Percentiles rank a stretch among this genome's conserved stretches.
These are phyloP conservation scores for Caerostris extrusa DNA, from an alignment of 1,140 invertebrate species.

Conservation along the genomic window DNA sequence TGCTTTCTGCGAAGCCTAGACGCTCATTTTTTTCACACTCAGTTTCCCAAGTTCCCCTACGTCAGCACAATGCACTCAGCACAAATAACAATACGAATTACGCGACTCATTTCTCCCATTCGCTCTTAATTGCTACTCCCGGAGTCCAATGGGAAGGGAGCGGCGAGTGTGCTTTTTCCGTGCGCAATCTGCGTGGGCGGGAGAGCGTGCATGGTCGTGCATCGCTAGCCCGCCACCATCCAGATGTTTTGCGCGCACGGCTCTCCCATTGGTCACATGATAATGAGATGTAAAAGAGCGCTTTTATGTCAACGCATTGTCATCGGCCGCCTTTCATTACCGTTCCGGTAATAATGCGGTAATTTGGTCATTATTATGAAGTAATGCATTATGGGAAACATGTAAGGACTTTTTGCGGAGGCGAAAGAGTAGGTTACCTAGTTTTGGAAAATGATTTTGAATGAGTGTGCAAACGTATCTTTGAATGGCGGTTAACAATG, in stretches of 20 bases:
- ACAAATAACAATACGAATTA: constrained; percentile 50
- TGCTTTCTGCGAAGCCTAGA: no score
- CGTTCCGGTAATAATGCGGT: background rate
- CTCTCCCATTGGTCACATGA: constrained; percentile 34
- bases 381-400: background rate
- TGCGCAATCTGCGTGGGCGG: constrained; percentile 60
- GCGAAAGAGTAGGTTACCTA: background rate
- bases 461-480: background rate
- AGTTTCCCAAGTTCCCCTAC: background rate
- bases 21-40: background rate
- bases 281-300: constrained; percentile 60
- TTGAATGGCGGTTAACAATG: background rate
- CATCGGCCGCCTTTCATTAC: background rate
- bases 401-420: background rate
- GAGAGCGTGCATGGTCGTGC: constrained; percentile 39
- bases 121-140: background rate
- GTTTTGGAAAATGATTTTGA: background rate
- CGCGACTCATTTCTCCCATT: constrained; percentile 38
- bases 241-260: constrained; percentile 25
- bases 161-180: constrained; percentile 21
- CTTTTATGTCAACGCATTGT: constrained; percentile 51
- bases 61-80: background rate
- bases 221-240: background rate
- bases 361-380: constrained; percentile 5
- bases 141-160: constrained; percentile 33